These are phyloP conservation scores for Otolemur crassicaudatus DNA, from an alignment of 2,797 vertebrate species.

Conservation along the genomic window DNA sequence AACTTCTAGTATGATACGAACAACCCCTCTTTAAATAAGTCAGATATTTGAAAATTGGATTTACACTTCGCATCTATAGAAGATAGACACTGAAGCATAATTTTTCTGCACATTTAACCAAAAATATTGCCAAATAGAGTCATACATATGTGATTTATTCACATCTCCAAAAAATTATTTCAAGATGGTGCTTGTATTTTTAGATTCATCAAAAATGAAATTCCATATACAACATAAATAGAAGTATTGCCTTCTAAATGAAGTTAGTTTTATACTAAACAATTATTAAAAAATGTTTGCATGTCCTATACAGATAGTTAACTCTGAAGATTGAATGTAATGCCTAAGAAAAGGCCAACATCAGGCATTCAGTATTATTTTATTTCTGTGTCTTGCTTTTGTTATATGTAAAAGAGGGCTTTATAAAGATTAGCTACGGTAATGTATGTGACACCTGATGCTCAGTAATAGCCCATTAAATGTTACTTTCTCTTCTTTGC, in stretches of 20 bases:
- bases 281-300: background rate
- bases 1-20: background rate
- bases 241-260: background rate
- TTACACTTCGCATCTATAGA: background rate
- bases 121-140: background rate
- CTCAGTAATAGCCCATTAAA: background rate
- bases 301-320: background rate
- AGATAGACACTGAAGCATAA: background rate
- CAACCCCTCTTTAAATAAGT: background rate
- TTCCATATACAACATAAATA: background rate
- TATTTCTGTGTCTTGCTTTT: background rate
- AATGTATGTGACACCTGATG: background rate
- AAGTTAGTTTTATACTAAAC: slow-evolving; percentile 32
- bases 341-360: background rate
- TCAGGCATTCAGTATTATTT: background rate
- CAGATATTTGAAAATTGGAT: background rate
- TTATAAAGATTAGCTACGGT: background rate
- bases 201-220: background rate
- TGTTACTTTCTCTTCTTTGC: background rate
- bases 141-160: background rate
- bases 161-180: slow-evolving; percentile 18
- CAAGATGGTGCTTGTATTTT: background rate
- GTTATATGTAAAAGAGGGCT: background rate
- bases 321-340: background rate
- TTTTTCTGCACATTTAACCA: background rate